Conservation (phyloP, 2,888 invertebrate genomes). For the Acronicta alni region DNA sequence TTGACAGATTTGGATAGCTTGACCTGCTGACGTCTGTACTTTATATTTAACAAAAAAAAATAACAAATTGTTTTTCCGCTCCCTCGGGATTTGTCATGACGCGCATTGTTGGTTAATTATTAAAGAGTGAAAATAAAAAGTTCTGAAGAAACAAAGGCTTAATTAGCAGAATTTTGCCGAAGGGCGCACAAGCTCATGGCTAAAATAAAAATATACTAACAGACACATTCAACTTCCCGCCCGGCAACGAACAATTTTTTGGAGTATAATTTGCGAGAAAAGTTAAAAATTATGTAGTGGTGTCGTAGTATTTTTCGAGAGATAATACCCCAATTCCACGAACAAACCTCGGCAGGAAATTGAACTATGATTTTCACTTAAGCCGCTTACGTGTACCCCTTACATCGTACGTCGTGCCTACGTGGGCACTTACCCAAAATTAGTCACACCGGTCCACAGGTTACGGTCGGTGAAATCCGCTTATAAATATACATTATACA, state of each 20-base stretch:
- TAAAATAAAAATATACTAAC: slow-evolving; percentile 35
- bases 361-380: slow-evolving; percentile 72
- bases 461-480: slow-evolving; percentile 56
- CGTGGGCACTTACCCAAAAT: slow-evolving; percentile 75
- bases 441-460: slow-evolving; percentile 66
- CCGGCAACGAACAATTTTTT: slow-evolving; percentile 6
- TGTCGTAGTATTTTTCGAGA: slow-evolving; percentile 23
- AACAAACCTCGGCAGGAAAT: slow-evolving; percentile 63
- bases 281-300: slow-evolving; percentile 28
- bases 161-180: slow-evolving; percentile 47
- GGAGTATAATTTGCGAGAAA: slow-evolving; percentile 7
- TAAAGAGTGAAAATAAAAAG: slow-evolving; percentile 49
- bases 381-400: slow-evolving; percentile 67
- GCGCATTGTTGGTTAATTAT: slow-evolving; percentile 46
- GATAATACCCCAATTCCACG: slow-evolving; percentile 49
- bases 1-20: no score
- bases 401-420: slow-evolving; percentile 65
- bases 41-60: slow-evolving; percentile 28
- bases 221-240: slow-evolving; percentile 30
- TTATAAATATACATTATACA: slow-evolving; percentile 63
- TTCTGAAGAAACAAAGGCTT: slow-evolving; percentile 50
- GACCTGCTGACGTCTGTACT: no score
- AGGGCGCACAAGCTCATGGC: slow-evolving; percentile 34
- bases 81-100: slow-evolving; percentile 26
- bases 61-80: slow-evolving; percentile 37